Evolutionary conservation across 2,888 invertebrate species (phyloP).

Genomic region (Diarsia brunnea): DNA sequence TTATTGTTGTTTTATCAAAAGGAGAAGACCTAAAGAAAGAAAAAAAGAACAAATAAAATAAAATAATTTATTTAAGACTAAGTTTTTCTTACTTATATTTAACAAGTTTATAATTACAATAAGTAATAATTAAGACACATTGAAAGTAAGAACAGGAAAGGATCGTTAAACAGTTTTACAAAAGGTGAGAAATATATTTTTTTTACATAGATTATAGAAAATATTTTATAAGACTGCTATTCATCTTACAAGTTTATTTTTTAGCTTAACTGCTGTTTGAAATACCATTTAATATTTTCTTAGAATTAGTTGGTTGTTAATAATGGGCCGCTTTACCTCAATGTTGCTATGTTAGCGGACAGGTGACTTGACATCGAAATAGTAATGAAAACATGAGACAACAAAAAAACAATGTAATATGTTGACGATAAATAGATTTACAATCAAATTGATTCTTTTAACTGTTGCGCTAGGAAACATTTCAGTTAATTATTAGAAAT

Average conservation of each 20-base stretch:
- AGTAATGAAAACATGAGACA: background rate
- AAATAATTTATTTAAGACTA: conserved; percentile 60
- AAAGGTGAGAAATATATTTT: conserved; percentile 32
- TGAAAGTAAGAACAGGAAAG: conserved; percentile 40
- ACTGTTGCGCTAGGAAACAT: background rate
- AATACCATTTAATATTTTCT: conserved; percentile 26
- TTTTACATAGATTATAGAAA: conserved; percentile 27
- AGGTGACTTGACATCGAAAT: background rate
- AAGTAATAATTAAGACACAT: conserved; percentile 54
- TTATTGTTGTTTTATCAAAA: background rate
- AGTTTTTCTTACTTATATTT: conserved; percentile 51
- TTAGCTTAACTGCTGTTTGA: conserved; percentile 4
- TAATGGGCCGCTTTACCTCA: conserved; percentile 21
- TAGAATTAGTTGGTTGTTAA: conserved; percentile 29
- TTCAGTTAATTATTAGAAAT: background rate
- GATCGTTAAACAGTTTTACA: conserved; percentile 40
- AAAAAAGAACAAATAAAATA: conserved; percentile 51
- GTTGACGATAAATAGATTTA: background rate
- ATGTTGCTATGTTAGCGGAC: no score
- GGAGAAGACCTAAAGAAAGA: conserved; percentile 2
- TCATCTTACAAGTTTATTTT: conserved; percentile 33
- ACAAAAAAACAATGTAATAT: background rate
- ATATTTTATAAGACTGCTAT: conserved; percentile 30
- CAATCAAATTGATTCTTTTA: background rate
- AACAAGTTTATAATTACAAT: conserved; percentile 53